Evolutionary conservation across 2,113 vertebrate species (phyloP), one percentile per base, ranked within the genome.

Genomic region (Pipra filicauda): DNA sequence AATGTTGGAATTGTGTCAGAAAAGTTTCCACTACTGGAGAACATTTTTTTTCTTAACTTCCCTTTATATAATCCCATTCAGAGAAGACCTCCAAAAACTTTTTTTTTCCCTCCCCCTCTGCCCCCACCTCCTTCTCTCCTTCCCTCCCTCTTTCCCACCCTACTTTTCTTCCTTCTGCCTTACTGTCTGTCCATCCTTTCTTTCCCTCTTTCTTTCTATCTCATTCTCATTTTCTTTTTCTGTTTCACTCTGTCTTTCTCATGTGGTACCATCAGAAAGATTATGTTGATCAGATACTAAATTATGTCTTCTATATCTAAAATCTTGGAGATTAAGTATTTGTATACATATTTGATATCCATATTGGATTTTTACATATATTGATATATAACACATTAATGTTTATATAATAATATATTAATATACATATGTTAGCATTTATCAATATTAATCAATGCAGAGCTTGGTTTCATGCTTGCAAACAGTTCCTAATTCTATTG

Each of bases 181-280:
- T 58, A 2, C 13, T n/a, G 12, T 37, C 19, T 8, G 77, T 19
- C 11, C 1, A 1, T 15, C 3, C 9, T 22, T 77, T 14, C 15
- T 57, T 52, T 41, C 18, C 37, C 5, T 48, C 11, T 51, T 21
- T 43, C 11, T 44, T 18, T 39, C 21, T 72, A 5, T 37, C 3
- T 22, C n/a, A 8, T 41, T 27, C 23, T 46, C 7, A 17, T 39
- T 59, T 79, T 37, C 7, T 39, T 85, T 67, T 88, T 31, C 4
- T 41, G 0, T 55, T 74, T 65, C 61, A 49, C 11, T 20, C 28
- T 54, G 3, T 73, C 39, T 69, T 35, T 62, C 20, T 70, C 22
- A 20, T 28, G 5, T 28, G 22, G 8, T 37, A 37, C 20, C 14
- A 80, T 43, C n/a, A 52, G 49, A 51, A 91, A 31, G 12, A 33